phyloP scores from a whole-genome alignment of 1,140 invertebrate genomes.

The Anastrepha ludens region DNA sequence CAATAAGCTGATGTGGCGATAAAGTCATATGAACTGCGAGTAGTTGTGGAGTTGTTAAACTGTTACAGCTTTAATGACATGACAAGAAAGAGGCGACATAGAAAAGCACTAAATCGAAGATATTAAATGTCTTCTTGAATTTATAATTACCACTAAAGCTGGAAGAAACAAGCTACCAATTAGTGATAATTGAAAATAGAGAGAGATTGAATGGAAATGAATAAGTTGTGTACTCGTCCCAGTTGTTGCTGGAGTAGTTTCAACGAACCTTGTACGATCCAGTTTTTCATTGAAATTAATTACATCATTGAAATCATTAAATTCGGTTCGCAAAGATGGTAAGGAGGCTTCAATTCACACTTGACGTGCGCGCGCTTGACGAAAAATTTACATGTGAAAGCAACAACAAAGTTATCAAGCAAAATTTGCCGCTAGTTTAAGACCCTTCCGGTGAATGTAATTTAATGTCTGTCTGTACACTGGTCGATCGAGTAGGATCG shows the following conservation, averaged over 20 bases:
- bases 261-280: no score
- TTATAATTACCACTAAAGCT: constrained; percentile 34
- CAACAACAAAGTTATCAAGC: no score
- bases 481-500: no score
- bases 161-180: constrained; percentile 11
- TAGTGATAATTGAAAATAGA: constrained; percentile 33
- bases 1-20: constrained; percentile 46
- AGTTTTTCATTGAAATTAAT: no score
- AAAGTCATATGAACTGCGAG: neutral
- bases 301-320: no score
- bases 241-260: neutral
- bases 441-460: no score
- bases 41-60: neutral
- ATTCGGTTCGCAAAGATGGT: no score
- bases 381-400: no score
- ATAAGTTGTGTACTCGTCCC: neutral
- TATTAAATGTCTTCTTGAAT: constrained; percentile 24
- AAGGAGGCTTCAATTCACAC: no score
- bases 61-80: neutral
- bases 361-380: no score
- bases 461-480: no score
- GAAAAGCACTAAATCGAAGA: constrained; percentile 47
- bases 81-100: constrained; percentile 26
- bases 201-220: neutral
- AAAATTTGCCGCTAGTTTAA: no score